A percentile compares a stretch with the other conserved stretches of the same genome.
These are phyloP conservation scores for Trilocha varians DNA, from an alignment of 2,888 invertebrate species.

Conservation along the genomic window DNA sequence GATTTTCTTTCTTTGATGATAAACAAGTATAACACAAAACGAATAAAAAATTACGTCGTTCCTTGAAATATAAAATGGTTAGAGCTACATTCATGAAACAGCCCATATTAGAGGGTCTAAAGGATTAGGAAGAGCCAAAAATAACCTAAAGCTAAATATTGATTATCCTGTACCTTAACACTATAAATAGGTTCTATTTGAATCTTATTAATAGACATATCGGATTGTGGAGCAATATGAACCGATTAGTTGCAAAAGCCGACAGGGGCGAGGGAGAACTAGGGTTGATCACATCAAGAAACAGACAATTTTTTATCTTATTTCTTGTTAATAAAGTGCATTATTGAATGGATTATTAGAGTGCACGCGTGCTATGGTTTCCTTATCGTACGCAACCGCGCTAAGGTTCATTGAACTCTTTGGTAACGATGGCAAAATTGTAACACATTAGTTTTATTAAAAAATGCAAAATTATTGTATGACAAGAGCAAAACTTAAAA, in stretches of 20 bases:
- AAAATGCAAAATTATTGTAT: too few relatives aligned
- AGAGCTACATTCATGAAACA: too few relatives aligned
- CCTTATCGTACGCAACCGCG: conserved; percentile 6
- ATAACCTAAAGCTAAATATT: not conserved
- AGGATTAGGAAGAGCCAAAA: too few relatives aligned
- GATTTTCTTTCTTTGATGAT: too few relatives aligned
- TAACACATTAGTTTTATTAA: too few relatives aligned
- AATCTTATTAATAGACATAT: conserved; percentile 23
- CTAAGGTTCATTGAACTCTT: conserved; percentile 28
- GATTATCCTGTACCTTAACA: not conserved
- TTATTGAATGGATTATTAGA: conserved; percentile 1
- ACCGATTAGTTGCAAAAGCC: conserved; percentile 52
- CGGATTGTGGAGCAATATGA: conserved; percentile 31
- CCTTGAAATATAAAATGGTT: too few relatives aligned
- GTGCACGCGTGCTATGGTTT: conserved; percentile 24
- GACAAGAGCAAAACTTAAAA: too few relatives aligned
- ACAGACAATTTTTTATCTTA: conserved; percentile 14
- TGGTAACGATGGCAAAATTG: too few relatives aligned
- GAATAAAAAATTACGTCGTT: too few relatives aligned
- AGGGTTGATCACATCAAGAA: conserved; percentile 18
- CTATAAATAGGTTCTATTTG: conserved; percentile 9
- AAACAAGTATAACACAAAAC: too few relatives aligned
- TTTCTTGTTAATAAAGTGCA: not conserved
- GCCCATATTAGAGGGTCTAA: too few relatives aligned
- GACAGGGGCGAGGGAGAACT: conserved; percentile 43